These are phyloP conservation scores for Poecilobothrus nobilitatus DNA, from an alignment of 2,888 invertebrate species.

Conservation along the genomic window DNA sequence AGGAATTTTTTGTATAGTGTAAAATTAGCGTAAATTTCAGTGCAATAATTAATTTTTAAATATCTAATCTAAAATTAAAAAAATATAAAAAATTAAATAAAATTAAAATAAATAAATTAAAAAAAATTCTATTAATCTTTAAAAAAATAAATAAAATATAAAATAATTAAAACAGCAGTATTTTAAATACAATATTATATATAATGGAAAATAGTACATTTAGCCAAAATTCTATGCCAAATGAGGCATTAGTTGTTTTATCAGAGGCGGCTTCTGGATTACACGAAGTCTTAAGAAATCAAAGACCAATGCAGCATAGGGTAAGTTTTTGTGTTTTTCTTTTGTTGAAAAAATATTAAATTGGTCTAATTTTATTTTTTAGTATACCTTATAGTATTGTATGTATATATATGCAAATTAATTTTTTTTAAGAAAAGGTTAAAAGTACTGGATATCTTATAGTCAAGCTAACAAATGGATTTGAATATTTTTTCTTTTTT, in stretches of 20 bases:
- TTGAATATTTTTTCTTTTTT: too few relatives aligned
- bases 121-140: neutral
- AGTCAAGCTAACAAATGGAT: too few relatives aligned
- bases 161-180: neutral
- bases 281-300: constrained; percentile 65
- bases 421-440: too few relatives aligned
- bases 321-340: constrained; percentile 41
- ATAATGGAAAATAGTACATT: constrained; percentile 68
- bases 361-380: too few relatives aligned
- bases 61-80: too few relatives aligned
- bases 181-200: too few relatives aligned
- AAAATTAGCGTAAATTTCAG: neutral
- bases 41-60: neutral
- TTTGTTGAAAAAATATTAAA: neutral
- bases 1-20: neutral
- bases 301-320: constrained; percentile 66
- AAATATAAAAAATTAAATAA: too few relatives aligned
- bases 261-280: constrained; percentile 66
- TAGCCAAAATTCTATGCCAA: constrained; percentile 63
- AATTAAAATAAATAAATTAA: too few relatives aligned
- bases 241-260: constrained; percentile 65
- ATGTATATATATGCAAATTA: too few relatives aligned
- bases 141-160: neutral
- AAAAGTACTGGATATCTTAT: too few relatives aligned
- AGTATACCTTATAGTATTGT: too few relatives aligned